Evolutionary conservation across 2,888 invertebrate species (phyloP).

Genomic region (Linnaemya vulpina): DNA sequence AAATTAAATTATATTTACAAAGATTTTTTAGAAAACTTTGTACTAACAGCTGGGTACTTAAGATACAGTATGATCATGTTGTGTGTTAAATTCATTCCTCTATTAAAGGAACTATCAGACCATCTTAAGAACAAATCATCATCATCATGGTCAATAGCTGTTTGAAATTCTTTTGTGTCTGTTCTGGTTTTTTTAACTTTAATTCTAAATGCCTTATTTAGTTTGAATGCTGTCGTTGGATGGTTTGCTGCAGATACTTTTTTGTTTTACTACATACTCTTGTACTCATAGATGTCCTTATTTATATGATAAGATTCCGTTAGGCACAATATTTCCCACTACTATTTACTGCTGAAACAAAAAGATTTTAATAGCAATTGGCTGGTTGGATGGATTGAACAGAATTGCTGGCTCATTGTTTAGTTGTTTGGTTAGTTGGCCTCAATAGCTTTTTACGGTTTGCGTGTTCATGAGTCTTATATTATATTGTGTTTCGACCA

Average conservation of each 20-base stretch:
- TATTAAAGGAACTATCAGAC: constrained; percentile 17
- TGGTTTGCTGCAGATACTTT: constrained; percentile 31
- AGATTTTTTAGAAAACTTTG: constrained; percentile 31
- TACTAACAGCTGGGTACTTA: constrained; percentile 15
- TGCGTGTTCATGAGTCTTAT: constrained; percentile 57
- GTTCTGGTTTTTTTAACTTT: constrained; percentile 16
- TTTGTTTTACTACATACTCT: constrained; percentile 31
- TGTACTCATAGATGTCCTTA: constrained; percentile 63
- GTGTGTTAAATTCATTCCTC: background rate
- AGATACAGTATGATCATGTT: constrained; percentile 29
- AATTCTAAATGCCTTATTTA: constrained; percentile 67
- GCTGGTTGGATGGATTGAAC: constrained; percentile 26
- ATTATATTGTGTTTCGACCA: constrained; percentile 10
- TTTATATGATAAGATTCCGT: constrained; percentile 69
- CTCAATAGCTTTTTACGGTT: constrained; percentile 66
- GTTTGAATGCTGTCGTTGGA: constrained; percentile 44
- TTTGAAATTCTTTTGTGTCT: constrained; percentile 56
- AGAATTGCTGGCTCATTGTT: constrained; percentile 9
- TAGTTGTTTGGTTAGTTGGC: constrained; percentile 36
- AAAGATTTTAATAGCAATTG: constrained; percentile 58
- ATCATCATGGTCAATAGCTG: constrained; percentile 47
- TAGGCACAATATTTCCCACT: constrained; percentile 66
- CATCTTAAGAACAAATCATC: constrained; percentile 6
- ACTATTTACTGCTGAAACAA: constrained; percentile 28
- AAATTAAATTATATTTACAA: too few relatives aligned